Evolutionary conservation across 2,797 vertebrate genomes (phyloP), one percentile per base, ranked within the genome.

Genomic region (Eospalax fontanierii): DNA sequence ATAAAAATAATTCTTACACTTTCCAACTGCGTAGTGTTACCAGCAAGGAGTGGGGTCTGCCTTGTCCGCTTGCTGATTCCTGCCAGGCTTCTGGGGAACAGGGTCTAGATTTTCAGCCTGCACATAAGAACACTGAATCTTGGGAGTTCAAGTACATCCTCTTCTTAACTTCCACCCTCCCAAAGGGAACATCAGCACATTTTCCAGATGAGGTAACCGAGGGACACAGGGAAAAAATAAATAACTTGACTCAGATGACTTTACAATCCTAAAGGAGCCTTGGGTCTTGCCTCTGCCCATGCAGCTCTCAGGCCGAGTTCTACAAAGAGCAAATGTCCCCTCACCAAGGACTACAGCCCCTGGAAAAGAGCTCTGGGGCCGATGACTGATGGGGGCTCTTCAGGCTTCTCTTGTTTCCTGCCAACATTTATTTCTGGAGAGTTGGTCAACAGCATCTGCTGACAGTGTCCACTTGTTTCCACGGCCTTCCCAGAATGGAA

Each of bases 391-490:
- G 66, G 61, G 82, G 86, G 24, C 40, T 83, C 95, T 90, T 54
- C 59, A 61, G 63, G 65, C 79, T 82, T 59, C 82, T 83, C 78
- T 63, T 9, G 0, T 79, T 61, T 65, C 87, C 94, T 61, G 57
- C 59, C 88, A 88, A 19, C 50, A 80, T 90, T 86, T 94, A 92
- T 95, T 97, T 95, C 95, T 92, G 93, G 79, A 91, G 78, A 85
- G 54, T 9, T 88, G 70, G 88, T 79, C 54, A 71, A 59, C n/a
- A 87, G 30, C 50, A 74, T 78, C 73, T 92, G 96, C 80, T 81
- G 71, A 87, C 59, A 46, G n/a, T 30, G 83, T 30, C 79, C 14
- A 46, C 89, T 80, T 90, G 79, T 95, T 91, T 89, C 71, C 28
- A 1, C 33, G 4, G 2, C 92, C 92, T 79, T 66, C 87, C 95